Evolutionary conservation across 2,888 invertebrate species (phyloP).

Genomic region (Arctia plantaginis): DNA sequence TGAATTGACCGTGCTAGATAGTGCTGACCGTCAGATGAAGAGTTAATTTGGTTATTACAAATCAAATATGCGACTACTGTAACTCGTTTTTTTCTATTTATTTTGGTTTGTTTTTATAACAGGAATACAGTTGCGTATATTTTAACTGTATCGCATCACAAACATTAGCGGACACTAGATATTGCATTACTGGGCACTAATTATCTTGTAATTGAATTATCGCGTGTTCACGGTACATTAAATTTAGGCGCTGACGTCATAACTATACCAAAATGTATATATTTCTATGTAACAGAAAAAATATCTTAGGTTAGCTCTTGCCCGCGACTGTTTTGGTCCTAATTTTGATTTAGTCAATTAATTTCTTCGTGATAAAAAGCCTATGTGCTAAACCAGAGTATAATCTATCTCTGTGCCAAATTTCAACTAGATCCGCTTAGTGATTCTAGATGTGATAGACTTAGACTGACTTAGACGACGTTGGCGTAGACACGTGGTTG

Average conservation of each 20-base stretch:
- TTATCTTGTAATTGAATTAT: slow-evolving; percentile 9
- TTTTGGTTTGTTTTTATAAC: not conserved
- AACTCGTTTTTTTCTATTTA: too few species aligned
- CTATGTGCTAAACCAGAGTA: too few species aligned
- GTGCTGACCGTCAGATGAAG: too few species aligned
- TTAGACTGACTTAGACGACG: too few species aligned
- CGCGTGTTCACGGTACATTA: slow-evolving; percentile 8
- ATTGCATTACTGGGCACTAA: not conserved
- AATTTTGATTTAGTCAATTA: not conserved
- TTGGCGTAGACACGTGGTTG: too few species aligned
- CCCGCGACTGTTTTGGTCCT: not conserved
- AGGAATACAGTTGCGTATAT: not conserved
- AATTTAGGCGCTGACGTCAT: not conserved
- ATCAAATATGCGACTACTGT: too few species aligned
- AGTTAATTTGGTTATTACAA: too few species aligned
- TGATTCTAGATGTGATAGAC: too few species aligned
- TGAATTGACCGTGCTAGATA: too few species aligned
- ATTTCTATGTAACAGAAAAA: not conserved
- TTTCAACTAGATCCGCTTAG: not conserved
- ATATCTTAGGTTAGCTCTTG: not conserved
- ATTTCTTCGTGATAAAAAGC: not conserved
- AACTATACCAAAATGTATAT: not conserved
- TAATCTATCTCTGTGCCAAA: not conserved
- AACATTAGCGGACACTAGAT: not conserved
- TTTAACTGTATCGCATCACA: not conserved